A percentile compares a stretch with the other conserved stretches of the same genome.
phyloP scores from a whole-genome alignment of 2,113 vertebrate species.

The Mastomys natalensis region DNA sequence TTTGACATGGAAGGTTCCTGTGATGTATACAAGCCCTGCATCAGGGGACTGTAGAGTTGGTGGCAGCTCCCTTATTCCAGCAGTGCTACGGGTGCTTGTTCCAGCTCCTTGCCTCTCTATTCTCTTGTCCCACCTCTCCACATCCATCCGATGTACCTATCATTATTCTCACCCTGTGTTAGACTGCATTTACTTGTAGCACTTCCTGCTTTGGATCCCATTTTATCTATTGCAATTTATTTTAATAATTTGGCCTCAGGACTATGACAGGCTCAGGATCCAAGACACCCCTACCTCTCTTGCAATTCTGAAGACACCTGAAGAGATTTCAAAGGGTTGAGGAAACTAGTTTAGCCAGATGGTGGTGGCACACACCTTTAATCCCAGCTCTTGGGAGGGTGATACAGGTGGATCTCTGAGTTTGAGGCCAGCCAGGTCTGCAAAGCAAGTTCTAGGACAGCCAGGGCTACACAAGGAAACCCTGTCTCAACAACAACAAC shows the following conservation, averaged over 20 bases:
- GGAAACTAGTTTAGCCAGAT: not conserved
- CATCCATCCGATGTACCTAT: not conserved
- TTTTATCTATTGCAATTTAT: not conserved
- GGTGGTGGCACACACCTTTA: not conserved
- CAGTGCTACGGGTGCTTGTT: not conserved
- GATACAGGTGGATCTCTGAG: not conserved
- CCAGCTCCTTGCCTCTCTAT: not conserved
- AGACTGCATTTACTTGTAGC: not conserved
- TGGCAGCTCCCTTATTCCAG: too few relatives aligned
- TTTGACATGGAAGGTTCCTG: fast-evolving
- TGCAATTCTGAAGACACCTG: not conserved
- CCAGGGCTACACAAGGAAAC: not conserved
- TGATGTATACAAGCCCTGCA: not conserved
- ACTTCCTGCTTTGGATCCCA: not conserved
- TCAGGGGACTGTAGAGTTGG: not conserved
- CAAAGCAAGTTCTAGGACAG: not conserved
- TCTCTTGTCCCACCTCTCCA: not conserved
- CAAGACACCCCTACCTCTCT: not conserved
- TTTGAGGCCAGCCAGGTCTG: not conserved
- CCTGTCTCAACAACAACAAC: not conserved
- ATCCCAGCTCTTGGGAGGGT: not conserved
- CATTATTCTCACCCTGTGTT: not conserved
- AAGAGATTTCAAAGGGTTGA: not conserved
- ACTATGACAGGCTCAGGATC: not conserved
- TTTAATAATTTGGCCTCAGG: constrained; percentile 6